These are phyloP conservation scores for Nannoperca obscura DNA, from an alignment of 2,797 vertebrate genomes.

Conservation along the genomic window DNA sequence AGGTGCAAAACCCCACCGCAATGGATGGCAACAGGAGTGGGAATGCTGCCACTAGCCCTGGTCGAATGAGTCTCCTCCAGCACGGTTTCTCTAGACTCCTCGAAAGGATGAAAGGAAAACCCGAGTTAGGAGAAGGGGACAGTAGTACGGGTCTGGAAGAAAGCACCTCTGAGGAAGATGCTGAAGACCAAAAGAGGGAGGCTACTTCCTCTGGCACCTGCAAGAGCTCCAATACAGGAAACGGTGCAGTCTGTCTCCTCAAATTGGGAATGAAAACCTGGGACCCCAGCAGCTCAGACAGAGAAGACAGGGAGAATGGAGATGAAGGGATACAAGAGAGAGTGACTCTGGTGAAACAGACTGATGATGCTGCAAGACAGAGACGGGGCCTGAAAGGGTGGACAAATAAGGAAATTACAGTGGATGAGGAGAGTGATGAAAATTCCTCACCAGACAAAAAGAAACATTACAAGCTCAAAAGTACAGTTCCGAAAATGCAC, in stretches of 20 bases:
- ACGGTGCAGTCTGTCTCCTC: background rate
- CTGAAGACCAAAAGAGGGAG: slow-evolving; percentile 50
- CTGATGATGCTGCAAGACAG: slow-evolving; percentile 66
- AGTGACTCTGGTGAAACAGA: slow-evolving; percentile 66
- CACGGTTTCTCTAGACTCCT: slow-evolving; percentile 88
- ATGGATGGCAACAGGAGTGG: slow-evolving; percentile 41
- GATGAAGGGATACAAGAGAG: slow-evolving; percentile 45
- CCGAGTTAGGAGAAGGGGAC: slow-evolving; percentile 46
- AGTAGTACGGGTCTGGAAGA: slow-evolving; percentile 50
- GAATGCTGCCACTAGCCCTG: slow-evolving; percentile 46
- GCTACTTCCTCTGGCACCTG: slow-evolving; percentile 15
- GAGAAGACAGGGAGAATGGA: slow-evolving; percentile 50
- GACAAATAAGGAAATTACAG: slow-evolving; percentile 26
- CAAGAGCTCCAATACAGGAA: slow-evolving; percentile 33
- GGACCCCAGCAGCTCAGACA: slow-evolving; percentile 72
- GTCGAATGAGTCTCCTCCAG: slow-evolving; percentile 86
- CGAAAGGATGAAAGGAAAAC: slow-evolving; percentile 67
- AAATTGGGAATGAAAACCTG: slow-evolving; percentile 37
- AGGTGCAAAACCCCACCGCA: slow-evolving; percentile 53
- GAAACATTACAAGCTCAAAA: slow-evolving; percentile 44
- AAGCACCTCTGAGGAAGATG: slow-evolving; percentile 64
- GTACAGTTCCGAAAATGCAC: slow-evolving; percentile 51
- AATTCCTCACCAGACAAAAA: slow-evolving; percentile 46
- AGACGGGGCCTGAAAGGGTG: slow-evolving; percentile 53
- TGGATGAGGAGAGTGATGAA: slow-evolving; percentile 47